Evolutionary conservation across 92 coral and sea anemone genomes (phyloP).

Genomic region (Micromussa lordhowensis): DNA sequence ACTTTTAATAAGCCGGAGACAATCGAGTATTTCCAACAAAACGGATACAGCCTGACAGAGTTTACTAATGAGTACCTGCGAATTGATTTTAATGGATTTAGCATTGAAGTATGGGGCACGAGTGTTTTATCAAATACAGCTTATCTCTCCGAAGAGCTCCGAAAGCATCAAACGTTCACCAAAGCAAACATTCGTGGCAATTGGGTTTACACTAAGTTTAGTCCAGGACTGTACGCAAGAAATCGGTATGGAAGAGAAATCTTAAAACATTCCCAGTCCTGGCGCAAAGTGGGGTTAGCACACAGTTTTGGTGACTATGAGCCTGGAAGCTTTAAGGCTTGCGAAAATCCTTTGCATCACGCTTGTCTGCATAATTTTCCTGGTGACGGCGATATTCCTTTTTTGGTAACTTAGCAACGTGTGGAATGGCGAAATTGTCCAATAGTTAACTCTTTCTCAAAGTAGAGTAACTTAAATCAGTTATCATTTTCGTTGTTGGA

Average conservation of each 20-base stretch:
- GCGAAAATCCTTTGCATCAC: background rate
- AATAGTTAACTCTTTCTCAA: too few relatives aligned
- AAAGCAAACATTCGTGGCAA: conserved; percentile 12
- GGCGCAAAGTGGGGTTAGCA: background rate
- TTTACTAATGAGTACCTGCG: too few relatives aligned
- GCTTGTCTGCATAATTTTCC: background rate
- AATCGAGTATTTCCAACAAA: conserved; percentile 5
- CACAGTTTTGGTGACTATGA: background rate
- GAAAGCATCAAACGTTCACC: conserved; percentile 6
- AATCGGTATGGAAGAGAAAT: background rate
- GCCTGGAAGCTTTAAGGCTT: background rate
- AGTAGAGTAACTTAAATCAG: too few relatives aligned
- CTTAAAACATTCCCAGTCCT: background rate
- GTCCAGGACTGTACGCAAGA: background rate
- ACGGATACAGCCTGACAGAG: conserved; percentile 18
- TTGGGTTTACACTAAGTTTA: background rate
- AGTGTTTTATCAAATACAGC: conserved; percentile 7
- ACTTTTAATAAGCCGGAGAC: conserved; percentile 32
- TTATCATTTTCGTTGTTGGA: too few relatives aligned
- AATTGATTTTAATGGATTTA: background rate
- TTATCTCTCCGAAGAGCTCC: conserved; percentile 57
- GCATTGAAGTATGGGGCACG: too few relatives aligned
- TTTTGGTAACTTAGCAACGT: background rate
- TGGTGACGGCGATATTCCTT: background rate
- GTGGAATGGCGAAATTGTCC: too few relatives aligned